Conservation (phyloP, 2,888 invertebrate genomes). For the Pristionchus japonicus region DNA sequence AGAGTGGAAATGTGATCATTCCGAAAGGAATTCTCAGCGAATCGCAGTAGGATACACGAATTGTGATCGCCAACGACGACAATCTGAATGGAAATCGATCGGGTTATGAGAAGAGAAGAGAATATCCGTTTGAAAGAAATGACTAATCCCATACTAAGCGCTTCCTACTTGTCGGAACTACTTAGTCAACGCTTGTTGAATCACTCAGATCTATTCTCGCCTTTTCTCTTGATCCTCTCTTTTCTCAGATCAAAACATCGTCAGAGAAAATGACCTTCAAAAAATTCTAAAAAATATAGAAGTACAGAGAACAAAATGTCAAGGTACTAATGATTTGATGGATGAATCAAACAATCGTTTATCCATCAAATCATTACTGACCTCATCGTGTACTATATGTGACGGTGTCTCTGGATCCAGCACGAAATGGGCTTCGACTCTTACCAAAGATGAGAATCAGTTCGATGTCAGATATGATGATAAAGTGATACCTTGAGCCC, state of each 20-base stretch:
- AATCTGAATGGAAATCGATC: slow-evolving; percentile 54
- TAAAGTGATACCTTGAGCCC: slow-evolving; percentile 72
- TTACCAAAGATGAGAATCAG: slow-evolving; percentile 54
- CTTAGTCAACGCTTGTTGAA: background rate
- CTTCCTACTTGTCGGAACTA: background rate
- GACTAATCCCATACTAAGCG: background rate
- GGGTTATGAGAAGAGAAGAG: slow-evolving; percentile 11
- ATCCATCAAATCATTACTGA: background rate
- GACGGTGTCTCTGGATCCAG: slow-evolving; percentile 75
- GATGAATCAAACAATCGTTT: no score
- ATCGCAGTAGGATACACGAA: slow-evolving; percentile 74
- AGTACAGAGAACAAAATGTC: no score
- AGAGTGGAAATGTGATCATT: slow-evolving; percentile 73
- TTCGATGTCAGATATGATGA: background rate
- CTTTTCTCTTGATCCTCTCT: background rate
- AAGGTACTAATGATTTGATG: no score
- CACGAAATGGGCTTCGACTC: slow-evolving; percentile 73
- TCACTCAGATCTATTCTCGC: background rate
- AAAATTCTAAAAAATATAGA: no score
- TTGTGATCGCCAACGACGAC: slow-evolving; percentile 75
- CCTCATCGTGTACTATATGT: slow-evolving; percentile 76
- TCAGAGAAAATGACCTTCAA: no score
- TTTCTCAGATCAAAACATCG: background rate
- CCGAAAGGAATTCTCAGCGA: slow-evolving; percentile 73
- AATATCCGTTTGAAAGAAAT: background rate